Conservation (phyloP, 1,140 invertebrate genomes). For the Micrasema longulum region DNA sequence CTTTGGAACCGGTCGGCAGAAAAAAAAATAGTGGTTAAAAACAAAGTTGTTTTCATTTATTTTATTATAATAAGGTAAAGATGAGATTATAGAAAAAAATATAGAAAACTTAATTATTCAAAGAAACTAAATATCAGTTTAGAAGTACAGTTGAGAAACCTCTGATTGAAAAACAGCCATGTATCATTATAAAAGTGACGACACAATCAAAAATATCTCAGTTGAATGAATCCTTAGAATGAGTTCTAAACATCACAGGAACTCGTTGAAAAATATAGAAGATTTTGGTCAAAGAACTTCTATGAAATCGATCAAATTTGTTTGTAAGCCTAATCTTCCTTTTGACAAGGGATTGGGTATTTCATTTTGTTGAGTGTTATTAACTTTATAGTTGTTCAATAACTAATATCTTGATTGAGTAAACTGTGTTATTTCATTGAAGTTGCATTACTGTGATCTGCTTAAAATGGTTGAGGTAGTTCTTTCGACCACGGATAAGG, state of each 20-base stretch:
- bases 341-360: conserved; percentile 45
- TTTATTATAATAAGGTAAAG: no score
- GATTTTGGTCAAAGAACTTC: conserved; percentile 20
- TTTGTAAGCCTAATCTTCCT: conserved; percentile 22
- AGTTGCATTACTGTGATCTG: background rate
- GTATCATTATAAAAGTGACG: conserved; percentile 1
- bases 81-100: no score
- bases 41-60: no score
- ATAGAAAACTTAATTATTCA: no score
- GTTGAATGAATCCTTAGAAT: conserved; percentile 32
- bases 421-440: no score
- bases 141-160: no score
- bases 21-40: no score
- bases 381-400: background rate
- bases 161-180: no score
- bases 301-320: conserved; percentile 34
- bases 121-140: no score
- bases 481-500: background rate
- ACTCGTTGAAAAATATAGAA: background rate
- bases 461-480: conserved; percentile 20
- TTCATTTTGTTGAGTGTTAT: conserved; percentile 16
- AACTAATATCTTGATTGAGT: background rate
- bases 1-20: no score
- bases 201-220: background rate
- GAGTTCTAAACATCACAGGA: conserved; percentile 16